A percentile compares a stretch with the other conserved stretches of the same genome.
Conservation (phyloP, 1,140 invertebrate genomes). For the Lordiphosa collinella region DNA sequence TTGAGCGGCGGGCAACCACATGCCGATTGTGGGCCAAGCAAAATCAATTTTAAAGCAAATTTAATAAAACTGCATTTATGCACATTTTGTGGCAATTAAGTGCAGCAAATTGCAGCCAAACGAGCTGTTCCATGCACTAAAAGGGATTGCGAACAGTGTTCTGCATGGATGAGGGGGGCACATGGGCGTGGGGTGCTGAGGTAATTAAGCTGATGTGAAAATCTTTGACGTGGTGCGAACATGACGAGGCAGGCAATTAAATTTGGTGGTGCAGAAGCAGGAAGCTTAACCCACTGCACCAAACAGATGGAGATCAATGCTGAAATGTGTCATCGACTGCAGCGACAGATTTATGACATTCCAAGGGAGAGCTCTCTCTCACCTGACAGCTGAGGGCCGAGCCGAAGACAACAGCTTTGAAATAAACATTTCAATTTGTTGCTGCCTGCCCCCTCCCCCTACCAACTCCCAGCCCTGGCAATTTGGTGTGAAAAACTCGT, state of each 20-base stretch:
- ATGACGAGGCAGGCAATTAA: conserved; percentile 61
- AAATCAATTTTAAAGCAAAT: conserved; percentile 73
- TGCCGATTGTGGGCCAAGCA: conserved; percentile 41
- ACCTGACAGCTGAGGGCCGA: conserved; percentile 54
- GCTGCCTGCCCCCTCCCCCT: conserved; percentile 14
- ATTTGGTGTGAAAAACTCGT: conserved; percentile 72
- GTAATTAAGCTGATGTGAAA: conserved; percentile 70
- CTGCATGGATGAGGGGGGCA: not conserved
- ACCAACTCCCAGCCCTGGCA: conserved; percentile 11
- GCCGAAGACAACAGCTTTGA: conserved; percentile 52
- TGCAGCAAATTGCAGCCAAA: conserved; percentile 34
- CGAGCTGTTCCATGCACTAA: conserved; percentile 2
- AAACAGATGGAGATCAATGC: conserved; percentile 10
- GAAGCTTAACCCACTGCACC: conserved; percentile 48
- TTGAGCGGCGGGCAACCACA: conserved; percentile 45
- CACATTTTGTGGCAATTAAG: conserved; percentile 64
- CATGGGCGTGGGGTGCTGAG: not conserved
- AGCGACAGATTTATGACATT: conserved; percentile 68
- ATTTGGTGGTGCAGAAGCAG: conserved; percentile 28
- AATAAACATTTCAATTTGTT: conserved; percentile 75
- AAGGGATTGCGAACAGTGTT: not conserved
- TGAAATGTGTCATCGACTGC: conserved; percentile 44
- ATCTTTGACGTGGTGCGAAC: conserved; percentile 66
- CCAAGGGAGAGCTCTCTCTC: conserved; percentile 29
- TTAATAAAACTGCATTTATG: conserved; percentile 71